Evolutionary conservation across 2,888 invertebrate species (phyloP).

Genomic region (Tenthredo distinguenda): DNA sequence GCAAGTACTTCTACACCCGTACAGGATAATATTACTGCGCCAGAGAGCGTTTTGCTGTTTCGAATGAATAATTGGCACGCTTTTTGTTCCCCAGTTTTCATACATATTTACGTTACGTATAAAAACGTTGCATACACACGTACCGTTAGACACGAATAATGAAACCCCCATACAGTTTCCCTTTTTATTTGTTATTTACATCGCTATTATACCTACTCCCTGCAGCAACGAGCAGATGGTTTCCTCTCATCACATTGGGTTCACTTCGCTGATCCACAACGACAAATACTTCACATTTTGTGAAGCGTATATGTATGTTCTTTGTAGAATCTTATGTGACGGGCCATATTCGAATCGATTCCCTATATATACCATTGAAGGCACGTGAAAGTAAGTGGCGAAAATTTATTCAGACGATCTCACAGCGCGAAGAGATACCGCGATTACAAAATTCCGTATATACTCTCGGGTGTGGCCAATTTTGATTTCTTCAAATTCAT

Average conservation of each 20-base stretch:
- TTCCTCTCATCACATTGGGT: conserved; percentile 6
- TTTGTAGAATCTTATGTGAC: not conserved
- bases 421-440: not conserved
- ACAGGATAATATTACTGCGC: not conserved
- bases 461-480: not conserved
- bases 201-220: not conserved
- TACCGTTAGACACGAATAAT: not conserved
- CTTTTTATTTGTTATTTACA: conserved; percentile 12
- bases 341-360: conserved; percentile 2
- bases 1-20: not conserved
- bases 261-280: conserved; percentile 19
- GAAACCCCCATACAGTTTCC: not conserved
- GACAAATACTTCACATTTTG: not conserved
- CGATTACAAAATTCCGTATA: not conserved
- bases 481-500: not conserved
- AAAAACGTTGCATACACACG: conserved; percentile 7
- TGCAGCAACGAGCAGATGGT: conserved; percentile 24
- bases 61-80: conserved; percentile 43
- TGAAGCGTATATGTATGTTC: conserved; percentile 19
- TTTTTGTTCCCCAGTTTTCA: not conserved
- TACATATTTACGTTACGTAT: not conserved
- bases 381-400: conserved; percentile 3
- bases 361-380: not conserved
- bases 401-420: conserved; percentile 10
- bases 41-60: conserved; percentile 20